Conservation (phyloP, 1,140 invertebrate genomes). For the Propsilocerus akamusi region DNA sequence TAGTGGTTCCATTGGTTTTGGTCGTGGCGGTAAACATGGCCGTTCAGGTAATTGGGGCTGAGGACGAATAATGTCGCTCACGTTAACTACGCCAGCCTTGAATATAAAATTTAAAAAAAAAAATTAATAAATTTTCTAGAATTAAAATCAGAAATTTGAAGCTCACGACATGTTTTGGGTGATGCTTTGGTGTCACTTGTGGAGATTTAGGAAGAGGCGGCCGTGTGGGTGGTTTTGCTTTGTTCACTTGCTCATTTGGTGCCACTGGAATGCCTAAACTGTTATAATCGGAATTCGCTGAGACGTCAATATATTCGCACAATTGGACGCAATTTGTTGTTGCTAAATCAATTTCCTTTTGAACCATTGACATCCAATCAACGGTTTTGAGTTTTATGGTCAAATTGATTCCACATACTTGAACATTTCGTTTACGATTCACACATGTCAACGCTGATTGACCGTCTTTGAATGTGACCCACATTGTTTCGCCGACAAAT, state of each 20-base stretch:
- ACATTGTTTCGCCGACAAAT: conserved; percentile 74
- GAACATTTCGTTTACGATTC: conserved; percentile 26
- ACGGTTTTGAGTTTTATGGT: conserved; percentile 61
- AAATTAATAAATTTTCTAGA: conserved; percentile 23
- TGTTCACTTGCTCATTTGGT: conserved; percentile 23
- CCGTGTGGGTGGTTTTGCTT: conserved; percentile 36
- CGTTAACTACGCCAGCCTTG: conserved; percentile 14
- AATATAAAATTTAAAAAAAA: conserved; percentile 13
- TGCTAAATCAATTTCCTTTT: conserved; percentile 65
- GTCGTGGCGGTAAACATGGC: conserved; percentile 10
- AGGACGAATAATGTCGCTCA: conserved; percentile 23
- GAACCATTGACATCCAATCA: conserved; percentile 62
- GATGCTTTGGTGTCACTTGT: conserved; percentile 23
- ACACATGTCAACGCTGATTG: conserved; percentile 61
- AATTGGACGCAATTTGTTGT: conserved; percentile 65
- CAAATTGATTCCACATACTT: conserved; percentile 48
- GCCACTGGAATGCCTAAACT: conserved; percentile 27
- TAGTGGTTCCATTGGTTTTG: conserved; percentile 11
- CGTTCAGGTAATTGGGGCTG: conserved; percentile 30
- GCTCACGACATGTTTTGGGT: conserved; percentile 17
- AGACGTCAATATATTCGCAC: conserved; percentile 22
- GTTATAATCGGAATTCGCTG: conserved; percentile 17
- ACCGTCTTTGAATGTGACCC: conserved; percentile 77
- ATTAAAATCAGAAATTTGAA: background rate
- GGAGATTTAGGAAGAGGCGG: conserved; percentile 33